phyloP scores from a whole-genome alignment of 2,888 invertebrate genomes.

The Lycia hirtaria region DNA sequence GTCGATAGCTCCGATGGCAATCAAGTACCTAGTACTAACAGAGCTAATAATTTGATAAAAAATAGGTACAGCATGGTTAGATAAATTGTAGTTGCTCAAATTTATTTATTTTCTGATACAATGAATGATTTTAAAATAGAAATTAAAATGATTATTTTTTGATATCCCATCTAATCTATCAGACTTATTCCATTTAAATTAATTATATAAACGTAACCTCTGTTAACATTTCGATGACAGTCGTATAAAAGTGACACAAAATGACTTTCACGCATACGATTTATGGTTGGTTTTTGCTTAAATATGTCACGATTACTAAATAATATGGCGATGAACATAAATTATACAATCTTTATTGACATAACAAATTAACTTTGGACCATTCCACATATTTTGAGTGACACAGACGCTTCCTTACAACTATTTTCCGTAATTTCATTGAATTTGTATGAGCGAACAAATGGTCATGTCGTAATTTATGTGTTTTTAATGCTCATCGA shows the following conservation, averaged over 20 bases:
- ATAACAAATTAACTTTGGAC: slow-evolving; percentile 1
- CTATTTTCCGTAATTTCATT: slow-evolving; percentile 19
- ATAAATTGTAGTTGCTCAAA: no score
- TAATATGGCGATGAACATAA: neutral
- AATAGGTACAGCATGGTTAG: no score
- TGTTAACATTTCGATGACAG: slow-evolving; percentile 5
- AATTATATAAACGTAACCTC: slow-evolving; percentile 2
- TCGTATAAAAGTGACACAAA: slow-evolving; percentile 4
- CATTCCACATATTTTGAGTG: slow-evolving; percentile 6
- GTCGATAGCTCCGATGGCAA: no score
- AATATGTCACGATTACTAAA: slow-evolving; percentile 3
- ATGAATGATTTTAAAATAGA: no score
- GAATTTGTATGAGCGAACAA: slow-evolving; percentile 18
- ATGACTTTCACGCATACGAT: slow-evolving; percentile 2
- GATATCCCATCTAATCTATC: neutral
- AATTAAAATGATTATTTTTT: neutral
- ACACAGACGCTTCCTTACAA: slow-evolving; percentile 13
- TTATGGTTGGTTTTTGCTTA: neutral
- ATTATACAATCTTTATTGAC: slow-evolving; percentile 7
- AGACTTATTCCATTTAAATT: neutral
- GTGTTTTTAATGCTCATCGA: slow-evolving; percentile 23
- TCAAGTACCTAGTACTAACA: no score
- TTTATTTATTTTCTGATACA: neutral
- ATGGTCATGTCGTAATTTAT: slow-evolving; percentile 26
- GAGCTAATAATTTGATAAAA: no score